A percentile compares a stretch with the other conserved stretches of the same genome.
Conservation (phyloP, 2,797 vertebrate species). For the Neosalanx taihuensis region DNA sequence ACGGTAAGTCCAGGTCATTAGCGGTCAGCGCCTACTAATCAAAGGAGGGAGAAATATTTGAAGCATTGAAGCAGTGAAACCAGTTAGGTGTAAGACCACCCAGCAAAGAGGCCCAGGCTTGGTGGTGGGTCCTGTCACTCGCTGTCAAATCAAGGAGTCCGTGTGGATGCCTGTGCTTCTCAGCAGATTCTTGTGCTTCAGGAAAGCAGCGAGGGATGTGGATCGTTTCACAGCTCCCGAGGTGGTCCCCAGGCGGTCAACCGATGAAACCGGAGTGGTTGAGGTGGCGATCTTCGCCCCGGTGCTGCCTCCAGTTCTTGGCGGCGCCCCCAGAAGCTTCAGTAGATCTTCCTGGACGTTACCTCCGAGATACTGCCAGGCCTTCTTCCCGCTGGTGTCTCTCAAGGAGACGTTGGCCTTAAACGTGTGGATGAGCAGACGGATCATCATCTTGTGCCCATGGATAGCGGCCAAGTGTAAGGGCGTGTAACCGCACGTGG, state of each 20-base stretch:
- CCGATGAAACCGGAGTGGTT: constrained; percentile 26
- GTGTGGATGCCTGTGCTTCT: constrained; percentile 34
- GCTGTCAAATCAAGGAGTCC: constrained; percentile 32
- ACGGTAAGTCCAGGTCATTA: too few relatives aligned
- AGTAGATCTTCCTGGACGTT: constrained; percentile 71
- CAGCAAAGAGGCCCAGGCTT: background rate
- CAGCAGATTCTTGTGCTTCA: constrained; percentile 67
- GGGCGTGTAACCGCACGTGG: constrained; percentile 85
- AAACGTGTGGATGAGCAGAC: constrained; percentile 82
- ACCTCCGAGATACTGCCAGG: constrained; percentile 86
- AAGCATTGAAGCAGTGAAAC: background rate
- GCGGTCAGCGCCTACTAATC: background rate
- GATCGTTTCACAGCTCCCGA: constrained; percentile 62
- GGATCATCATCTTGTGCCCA: constrained; percentile 78
- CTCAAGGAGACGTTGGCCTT: constrained; percentile 74
- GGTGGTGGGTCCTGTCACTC: background rate
- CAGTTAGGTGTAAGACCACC: background rate
- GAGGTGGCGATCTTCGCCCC: constrained; percentile 8
- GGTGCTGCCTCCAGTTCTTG: background rate
- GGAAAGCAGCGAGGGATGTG: constrained; percentile 65
- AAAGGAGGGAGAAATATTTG: background rate
- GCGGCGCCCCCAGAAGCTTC: constrained; percentile 80
- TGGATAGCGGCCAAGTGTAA: constrained; percentile 91
- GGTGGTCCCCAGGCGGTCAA: constrained; percentile 12
- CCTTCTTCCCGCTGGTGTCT: constrained; percentile 82